Evolutionary conservation across 1,140 invertebrate species (phyloP), one percentile per base, ranked within the genome.

Genomic region (Diuraphis noxia): DNA sequence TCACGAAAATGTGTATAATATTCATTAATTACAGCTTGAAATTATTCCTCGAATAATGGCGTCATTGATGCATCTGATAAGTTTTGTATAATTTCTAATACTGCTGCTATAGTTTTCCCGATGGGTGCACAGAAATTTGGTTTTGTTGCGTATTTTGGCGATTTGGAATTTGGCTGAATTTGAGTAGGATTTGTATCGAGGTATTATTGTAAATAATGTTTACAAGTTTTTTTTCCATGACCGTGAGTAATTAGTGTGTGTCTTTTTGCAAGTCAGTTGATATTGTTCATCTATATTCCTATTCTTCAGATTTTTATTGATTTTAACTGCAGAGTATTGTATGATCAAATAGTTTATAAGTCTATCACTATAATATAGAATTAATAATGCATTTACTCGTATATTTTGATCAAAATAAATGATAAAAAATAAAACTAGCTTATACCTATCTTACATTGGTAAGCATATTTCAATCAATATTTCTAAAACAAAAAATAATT

Each of bases 351-450:
- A 34, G 21, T 85, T 85, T 46, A 85, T n/a, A 85, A 43, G 41
- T n/a, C 34, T 21, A 43, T 23, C 43, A 1, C 19, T 25, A 23
- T 85, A 36, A 23, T 85, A 36, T 43, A 34, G 43, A 49, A 46
- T 49, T 49, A 85, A 46, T 49, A 85, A 46, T 52, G 85, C 3
- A 23, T 52, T 52, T 86, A n/a, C n/a, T n/a, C n/a, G n/a, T n/a
- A 86, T 86, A 63, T 56, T 56, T 86, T 86, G 46, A 49, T 86
- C 84, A 36, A 86, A 86, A 86, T 38, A 52, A 86, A 86, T 86
- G 46, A 23, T 86, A 52, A 86, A 52, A 86, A 85, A 49, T 21
- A 36, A 79, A 79, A 79, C 3, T 19, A 77, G 19, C 72, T 36
- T 36, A 79, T 86, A 34, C 46, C 46, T 36, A 36, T 86, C 49